Percentiles rank a stretch among this genome's conserved stretches.
phyloP scores from a whole-genome alignment of 2,797 vertebrate species.

The Phaenicophaeus curvirostris region DNA sequence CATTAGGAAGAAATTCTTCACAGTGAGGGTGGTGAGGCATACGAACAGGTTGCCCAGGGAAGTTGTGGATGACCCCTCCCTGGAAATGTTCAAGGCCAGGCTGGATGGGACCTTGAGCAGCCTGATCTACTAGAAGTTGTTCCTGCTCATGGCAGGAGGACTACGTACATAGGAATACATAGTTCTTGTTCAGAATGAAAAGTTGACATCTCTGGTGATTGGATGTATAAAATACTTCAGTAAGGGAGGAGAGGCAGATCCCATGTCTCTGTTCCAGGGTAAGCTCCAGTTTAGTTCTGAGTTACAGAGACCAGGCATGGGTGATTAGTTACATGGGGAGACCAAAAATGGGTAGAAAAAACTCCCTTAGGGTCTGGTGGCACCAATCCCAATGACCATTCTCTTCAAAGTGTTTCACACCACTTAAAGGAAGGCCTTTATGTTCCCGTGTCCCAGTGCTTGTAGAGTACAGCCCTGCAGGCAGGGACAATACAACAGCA shows the following conservation, averaged over 20 bases:
- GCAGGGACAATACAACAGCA: background rate
- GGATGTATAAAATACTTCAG: background rate
- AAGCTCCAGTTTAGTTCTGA: background rate
- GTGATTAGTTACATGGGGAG: background rate
- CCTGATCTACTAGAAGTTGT: too few relatives aligned
- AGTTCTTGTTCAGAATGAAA: background rate
- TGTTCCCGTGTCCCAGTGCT: background rate
- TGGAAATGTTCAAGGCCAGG: too few relatives aligned
- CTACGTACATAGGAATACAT: background rate
- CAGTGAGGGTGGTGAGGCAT: too few relatives aligned
- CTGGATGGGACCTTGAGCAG: too few relatives aligned
- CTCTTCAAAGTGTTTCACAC: background rate
- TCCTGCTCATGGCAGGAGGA: too few relatives aligned
- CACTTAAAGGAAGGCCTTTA: background rate
- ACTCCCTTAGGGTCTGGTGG: background rate
- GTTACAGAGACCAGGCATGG: background rate
- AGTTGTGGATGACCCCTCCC: too few relatives aligned
- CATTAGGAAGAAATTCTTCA: too few relatives aligned
- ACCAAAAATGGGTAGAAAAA: background rate
- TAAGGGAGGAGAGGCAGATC: background rate
- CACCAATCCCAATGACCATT: background rate
- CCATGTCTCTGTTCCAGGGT: background rate
- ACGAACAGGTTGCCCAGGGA: too few relatives aligned
- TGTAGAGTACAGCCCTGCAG: background rate
- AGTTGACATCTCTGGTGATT: background rate